Conservation (phyloP, 30 jellyfish, hydroid and myxozoan species). For the Clytia hemisphaerica region DNA sequence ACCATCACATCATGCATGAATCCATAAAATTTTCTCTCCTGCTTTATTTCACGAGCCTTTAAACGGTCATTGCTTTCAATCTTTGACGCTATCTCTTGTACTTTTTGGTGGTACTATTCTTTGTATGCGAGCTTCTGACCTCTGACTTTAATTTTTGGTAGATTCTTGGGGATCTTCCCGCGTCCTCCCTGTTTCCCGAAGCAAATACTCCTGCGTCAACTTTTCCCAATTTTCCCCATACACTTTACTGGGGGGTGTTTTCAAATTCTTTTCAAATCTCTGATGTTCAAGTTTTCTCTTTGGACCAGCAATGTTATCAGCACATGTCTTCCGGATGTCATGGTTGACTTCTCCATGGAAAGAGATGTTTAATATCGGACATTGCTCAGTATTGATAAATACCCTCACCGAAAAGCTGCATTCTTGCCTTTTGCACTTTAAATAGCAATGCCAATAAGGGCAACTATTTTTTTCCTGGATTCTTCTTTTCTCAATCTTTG, state of each 20-base stretch:
- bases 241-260: neutral
- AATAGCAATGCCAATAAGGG: too few relatives aligned
- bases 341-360: too few relatives aligned
- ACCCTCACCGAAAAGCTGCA: too few relatives aligned
- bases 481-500: too few relatives aligned
- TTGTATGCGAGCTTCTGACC: slow-evolving; percentile 2
- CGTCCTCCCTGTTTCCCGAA: slow-evolving; percentile 12
- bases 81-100: neutral
- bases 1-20: neutral
- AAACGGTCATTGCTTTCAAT: too few relatives aligned
- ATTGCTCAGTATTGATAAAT: too few relatives aligned
- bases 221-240: neutral
- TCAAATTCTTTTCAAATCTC: neutral
- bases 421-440: too few relatives aligned
- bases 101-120: neutral
- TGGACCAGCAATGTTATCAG: too few relatives aligned
- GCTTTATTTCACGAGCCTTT: neutral
- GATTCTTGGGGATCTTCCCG: slow-evolving; percentile 4
- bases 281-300: neutral
- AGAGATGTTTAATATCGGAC: too few relatives aligned
- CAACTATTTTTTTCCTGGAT: too few relatives aligned
- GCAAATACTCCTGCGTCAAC: neutral
- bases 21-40: neutral
- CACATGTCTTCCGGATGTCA: too few relatives aligned
- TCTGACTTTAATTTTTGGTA: neutral